These are phyloP conservation scores for Baccha elongata DNA, from an alignment of 2,888 invertebrate species.

Conservation along the genomic window DNA sequence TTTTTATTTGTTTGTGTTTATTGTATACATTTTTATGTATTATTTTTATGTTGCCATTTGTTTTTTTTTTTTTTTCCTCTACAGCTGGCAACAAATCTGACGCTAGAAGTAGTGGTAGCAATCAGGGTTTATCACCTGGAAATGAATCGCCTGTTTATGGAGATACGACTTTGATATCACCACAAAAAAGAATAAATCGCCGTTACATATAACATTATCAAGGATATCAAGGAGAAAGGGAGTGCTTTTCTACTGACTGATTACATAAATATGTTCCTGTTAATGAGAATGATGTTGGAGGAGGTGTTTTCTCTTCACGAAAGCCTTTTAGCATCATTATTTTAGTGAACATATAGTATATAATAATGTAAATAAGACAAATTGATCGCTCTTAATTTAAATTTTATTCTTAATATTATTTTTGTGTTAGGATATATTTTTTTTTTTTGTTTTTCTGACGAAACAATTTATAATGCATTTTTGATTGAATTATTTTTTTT, in stretches of 20 bases:
- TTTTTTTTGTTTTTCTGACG: slow-evolving; percentile 22
- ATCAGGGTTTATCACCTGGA: slow-evolving; percentile 76
- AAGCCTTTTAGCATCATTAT: too few relatives aligned
- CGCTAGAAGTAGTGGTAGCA: slow-evolving; percentile 74
- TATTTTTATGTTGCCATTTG: slow-evolving; percentile 16
- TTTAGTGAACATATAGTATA: neutral
- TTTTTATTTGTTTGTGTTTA: neutral
- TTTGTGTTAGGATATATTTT: neutral
- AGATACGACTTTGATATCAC: slow-evolving; percentile 78
- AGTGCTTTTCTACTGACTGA: slow-evolving; percentile 1
- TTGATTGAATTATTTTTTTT: slow-evolving; percentile 27
- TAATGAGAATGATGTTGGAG: neutral
- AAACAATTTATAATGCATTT: slow-evolving; percentile 32
- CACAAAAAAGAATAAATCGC: slow-evolving; percentile 78
- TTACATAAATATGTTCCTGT: neutral
- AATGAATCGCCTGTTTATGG: slow-evolving; percentile 79
- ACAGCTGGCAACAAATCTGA: slow-evolving; percentile 63
- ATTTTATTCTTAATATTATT: neutral
- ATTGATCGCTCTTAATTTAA: neutral
- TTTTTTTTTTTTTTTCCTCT: neutral
- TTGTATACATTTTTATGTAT: slow-evolving; percentile 16
- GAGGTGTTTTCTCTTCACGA: too few relatives aligned
- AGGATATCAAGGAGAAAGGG: neutral
- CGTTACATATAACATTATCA: slow-evolving; percentile 76
- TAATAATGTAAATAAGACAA: neutral